Conservation (phyloP, 2,888 invertebrate species). For the Morpho achilles region DNA sequence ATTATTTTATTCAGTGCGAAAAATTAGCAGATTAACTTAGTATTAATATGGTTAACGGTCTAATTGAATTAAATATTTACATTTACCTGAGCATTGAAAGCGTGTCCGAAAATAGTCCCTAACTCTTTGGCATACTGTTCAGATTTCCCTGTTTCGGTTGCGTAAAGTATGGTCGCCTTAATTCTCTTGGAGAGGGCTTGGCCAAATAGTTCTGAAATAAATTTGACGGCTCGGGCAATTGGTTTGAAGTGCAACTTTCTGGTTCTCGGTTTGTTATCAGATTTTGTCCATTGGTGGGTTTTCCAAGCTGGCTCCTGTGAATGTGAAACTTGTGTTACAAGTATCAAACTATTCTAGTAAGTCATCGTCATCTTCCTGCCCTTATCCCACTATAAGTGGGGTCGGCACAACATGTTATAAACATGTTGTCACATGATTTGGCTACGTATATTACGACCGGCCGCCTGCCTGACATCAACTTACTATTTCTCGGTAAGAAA, state of each 20-base stretch:
- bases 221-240: constrained; percentile 96
- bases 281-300: constrained; percentile 88
- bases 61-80: neutral
- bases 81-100: constrained; percentile 93
- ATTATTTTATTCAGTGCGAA: too few relatives aligned
- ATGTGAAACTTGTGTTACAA: neutral
- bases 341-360: too few relatives aligned
- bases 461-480: too few relatives aligned
- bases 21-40: neutral
- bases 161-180: constrained; percentile 96
- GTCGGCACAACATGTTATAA: too few relatives aligned
- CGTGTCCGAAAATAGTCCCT: constrained; percentile 93
- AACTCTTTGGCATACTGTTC: constrained; percentile 95
- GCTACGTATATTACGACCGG: too few relatives aligned
- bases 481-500: too few relatives aligned
- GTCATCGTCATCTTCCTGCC: too few relatives aligned
- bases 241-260: constrained; percentile 97
- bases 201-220: constrained; percentile 96
- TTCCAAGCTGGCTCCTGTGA: constrained; percentile 92
- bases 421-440: too few relatives aligned
- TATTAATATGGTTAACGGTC: too few relatives aligned
- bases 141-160: constrained; percentile 97
- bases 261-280: constrained; percentile 80
- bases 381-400: too few relatives aligned
- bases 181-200: constrained; percentile 94